phyloP scores from a whole-genome alignment of 2,888 invertebrate genomes.

The Chloromyia formosa region DNA sequence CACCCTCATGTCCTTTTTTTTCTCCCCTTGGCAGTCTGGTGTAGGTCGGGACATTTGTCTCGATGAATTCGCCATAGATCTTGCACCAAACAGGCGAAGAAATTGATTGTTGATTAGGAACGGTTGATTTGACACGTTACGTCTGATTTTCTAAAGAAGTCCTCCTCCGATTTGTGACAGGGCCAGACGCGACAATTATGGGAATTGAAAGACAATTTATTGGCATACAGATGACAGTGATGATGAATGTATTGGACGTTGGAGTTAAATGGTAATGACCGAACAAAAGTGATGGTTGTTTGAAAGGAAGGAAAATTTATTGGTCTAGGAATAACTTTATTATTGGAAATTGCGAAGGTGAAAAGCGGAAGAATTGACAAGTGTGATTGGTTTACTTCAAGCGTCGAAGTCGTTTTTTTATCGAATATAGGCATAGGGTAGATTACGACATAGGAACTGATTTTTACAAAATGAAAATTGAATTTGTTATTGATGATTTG shows the following conservation, averaged over 20 bases:
- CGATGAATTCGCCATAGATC: slow-evolving; percentile 39
- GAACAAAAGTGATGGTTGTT: neutral
- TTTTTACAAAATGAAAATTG: too few relatives aligned
- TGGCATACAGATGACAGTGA: neutral
- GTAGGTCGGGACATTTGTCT: neutral
- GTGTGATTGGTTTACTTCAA: too few relatives aligned
- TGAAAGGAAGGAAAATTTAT: slow-evolving; percentile 1
- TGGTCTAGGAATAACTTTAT: too few relatives aligned
- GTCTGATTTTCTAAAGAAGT: slow-evolving; percentile 31
- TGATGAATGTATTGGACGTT: slow-evolving; percentile 17
- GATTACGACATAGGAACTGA: too few relatives aligned
- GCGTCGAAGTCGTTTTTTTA: too few relatives aligned
- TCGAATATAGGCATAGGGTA: too few relatives aligned
- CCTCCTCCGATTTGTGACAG: neutral
- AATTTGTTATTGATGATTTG: too few relatives aligned
- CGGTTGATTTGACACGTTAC: slow-evolving; percentile 43
- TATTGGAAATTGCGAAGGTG: too few relatives aligned
- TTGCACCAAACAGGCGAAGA: slow-evolving; percentile 38
- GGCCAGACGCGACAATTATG: neutral
- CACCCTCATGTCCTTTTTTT: too few relatives aligned
- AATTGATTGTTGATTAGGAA: slow-evolving; percentile 42
- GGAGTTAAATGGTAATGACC: neutral
- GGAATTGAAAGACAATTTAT: neutral
- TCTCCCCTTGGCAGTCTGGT: too few relatives aligned
- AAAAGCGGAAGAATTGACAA: too few relatives aligned